Conservation (phyloP, 2,113 vertebrate species). For the Herpetotheres cachinnans region DNA sequence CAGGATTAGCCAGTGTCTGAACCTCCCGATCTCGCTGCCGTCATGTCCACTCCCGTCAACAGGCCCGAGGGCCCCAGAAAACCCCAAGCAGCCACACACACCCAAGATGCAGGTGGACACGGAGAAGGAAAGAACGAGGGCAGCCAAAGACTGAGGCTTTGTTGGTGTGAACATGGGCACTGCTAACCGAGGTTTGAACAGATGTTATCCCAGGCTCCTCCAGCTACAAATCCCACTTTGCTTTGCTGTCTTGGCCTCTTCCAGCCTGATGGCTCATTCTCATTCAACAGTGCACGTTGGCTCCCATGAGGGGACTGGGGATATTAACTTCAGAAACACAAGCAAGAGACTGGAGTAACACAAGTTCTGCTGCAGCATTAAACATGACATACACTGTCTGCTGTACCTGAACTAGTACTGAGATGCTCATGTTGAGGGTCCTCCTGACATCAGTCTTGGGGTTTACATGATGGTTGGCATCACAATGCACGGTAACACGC, state of each 20-base stretch:
- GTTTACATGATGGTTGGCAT: accelerated
- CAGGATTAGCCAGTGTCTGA: slow-evolving; percentile 59
- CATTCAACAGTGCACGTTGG: accelerated
- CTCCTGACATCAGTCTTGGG: neutral
- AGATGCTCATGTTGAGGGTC: neutral
- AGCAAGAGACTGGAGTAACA: accelerated
- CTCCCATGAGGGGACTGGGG: neutral
- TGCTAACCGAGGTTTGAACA: neutral
- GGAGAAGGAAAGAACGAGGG: neutral
- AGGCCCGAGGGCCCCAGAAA: neutral
- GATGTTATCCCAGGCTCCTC: accelerated
- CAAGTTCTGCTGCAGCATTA: accelerated
- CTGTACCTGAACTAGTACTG: neutral
- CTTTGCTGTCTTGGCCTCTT: neutral
- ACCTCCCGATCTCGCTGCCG: slow-evolving; percentile 21
- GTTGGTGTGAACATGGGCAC: accelerated
- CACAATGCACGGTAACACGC: neutral
- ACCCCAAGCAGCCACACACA: neutral
- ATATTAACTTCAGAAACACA: neutral
- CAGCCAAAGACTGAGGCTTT: neutral
- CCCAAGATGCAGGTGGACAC: neutral
- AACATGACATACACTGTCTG: neutral
- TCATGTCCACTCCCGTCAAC: neutral
- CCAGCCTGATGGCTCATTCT: neutral
- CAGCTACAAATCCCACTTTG: neutral